A percentile compares a stretch with the other conserved stretches of the same genome.
Conservation (phyloP, 23 tunicate genomes). For the Trididemnum clinides region DNA sequence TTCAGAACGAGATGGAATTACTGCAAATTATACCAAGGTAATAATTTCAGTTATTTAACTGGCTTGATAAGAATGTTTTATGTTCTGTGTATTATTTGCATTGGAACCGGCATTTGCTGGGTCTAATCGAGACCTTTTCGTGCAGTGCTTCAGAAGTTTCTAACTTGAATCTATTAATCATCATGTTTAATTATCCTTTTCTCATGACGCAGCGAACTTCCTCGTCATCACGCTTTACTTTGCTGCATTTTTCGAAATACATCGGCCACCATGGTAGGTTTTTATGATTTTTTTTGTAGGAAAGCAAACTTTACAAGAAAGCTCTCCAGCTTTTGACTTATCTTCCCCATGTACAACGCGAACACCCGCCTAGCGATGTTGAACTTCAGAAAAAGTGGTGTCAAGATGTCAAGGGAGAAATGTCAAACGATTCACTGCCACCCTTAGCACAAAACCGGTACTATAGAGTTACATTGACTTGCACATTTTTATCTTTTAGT, state of each 20-base stretch:
- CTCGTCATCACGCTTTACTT: not conserved
- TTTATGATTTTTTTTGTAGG: too few species aligned
- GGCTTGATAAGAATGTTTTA: too few species aligned
- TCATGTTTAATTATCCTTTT: too few species aligned
- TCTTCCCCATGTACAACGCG: constrained; percentile 30
- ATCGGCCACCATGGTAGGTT: too few species aligned
- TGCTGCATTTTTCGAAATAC: not conserved
- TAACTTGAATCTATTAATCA: not conserved
- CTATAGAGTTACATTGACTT: too few species aligned
- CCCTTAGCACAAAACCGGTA: not conserved
- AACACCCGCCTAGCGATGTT: constrained; percentile 22
- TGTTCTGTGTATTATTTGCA: too few species aligned
- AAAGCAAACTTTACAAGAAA: not conserved
- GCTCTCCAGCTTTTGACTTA: constrained; percentile 1
- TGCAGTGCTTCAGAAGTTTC: too few species aligned
- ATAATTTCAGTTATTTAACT: too few species aligned
- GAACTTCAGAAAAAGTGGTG: constrained; percentile 34
- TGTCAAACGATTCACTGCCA: not conserved
- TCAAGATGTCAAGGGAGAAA: not conserved
- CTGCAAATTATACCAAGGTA: too few species aligned
- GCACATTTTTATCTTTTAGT: too few species aligned
- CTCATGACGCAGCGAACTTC: not conserved
- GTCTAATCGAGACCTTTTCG: too few species aligned
- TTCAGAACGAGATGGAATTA: not conserved
- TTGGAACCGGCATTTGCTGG: too few species aligned